phyloP scores from a whole-genome alignment of 2,888 invertebrate species.

The Chaetoderma sp. region DNA sequence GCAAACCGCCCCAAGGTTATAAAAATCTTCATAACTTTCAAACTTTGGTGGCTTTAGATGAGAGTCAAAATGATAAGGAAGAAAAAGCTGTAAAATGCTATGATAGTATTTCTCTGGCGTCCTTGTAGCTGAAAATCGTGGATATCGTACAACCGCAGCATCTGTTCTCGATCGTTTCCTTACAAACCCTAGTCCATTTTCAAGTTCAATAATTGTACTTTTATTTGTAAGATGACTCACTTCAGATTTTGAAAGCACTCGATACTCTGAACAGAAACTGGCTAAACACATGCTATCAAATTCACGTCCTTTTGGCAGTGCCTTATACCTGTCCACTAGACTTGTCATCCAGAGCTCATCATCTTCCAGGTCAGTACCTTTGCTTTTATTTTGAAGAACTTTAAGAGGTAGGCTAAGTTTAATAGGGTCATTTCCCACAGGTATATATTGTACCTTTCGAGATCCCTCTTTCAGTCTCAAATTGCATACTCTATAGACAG shows the following conservation, averaged over 20 bases:
- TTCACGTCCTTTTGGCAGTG: not conserved
- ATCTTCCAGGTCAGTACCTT: not conserved
- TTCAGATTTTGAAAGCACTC: constrained; percentile 2
- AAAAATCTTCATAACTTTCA: constrained; percentile 19
- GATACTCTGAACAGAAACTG: constrained; percentile 13
- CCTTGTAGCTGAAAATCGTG: constrained; percentile 3
- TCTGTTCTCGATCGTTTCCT: constrained; percentile 12
- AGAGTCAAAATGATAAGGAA: constrained; percentile 4
- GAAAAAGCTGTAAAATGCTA: constrained; percentile 16
- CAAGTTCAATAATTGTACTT: constrained; percentile 4
- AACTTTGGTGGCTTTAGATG: constrained; percentile 18
- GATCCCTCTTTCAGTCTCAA: constrained; percentile 21
- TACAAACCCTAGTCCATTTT: constrained; percentile 20
- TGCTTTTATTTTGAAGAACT: not conserved
- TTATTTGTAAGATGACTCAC: too few species aligned
- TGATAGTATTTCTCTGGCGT: constrained; percentile 10
- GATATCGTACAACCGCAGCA: constrained; percentile 7
- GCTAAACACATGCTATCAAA: constrained; percentile 11
- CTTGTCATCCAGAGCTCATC: constrained; percentile 18
- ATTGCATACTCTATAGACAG: constrained; percentile 27
- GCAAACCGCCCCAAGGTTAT: not conserved
- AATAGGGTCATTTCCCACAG: constrained; percentile 22
- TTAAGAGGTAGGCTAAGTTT: constrained; percentile 21
- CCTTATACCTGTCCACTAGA: constrained; percentile 2
- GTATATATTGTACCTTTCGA: constrained; percentile 25